Percentiles rank a stretch among this genome's conserved stretches.
These are phyloP conservation scores for Mactromeris polynyma DNA, from an alignment of 2,888 invertebrate genomes.

Conservation along the genomic window DNA sequence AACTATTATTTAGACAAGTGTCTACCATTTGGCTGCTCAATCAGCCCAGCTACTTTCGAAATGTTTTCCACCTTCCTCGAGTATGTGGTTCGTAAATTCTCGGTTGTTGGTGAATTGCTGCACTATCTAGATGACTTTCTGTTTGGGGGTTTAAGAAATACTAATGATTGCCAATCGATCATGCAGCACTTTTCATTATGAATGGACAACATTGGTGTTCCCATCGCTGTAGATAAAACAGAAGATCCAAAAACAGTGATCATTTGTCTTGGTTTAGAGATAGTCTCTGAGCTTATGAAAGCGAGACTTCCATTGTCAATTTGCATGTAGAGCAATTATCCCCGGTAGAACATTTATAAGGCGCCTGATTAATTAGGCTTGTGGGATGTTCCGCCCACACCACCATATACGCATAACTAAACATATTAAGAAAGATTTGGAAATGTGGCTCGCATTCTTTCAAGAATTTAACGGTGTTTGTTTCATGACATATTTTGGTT, in stretches of 20 bases:
- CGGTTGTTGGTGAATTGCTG: background rate
- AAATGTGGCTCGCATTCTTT: slow-evolving; percentile 46
- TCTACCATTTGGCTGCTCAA: slow-evolving; percentile 21
- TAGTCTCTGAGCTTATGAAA: slow-evolving; percentile 45
- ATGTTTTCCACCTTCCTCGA: slow-evolving; percentile 23
- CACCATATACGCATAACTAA: slow-evolving; percentile 32
- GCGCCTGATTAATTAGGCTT: slow-evolving; percentile 37
- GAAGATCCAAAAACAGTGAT: slow-evolving; percentile 42
- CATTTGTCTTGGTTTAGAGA: slow-evolving; percentile 34
- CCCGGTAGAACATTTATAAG: slow-evolving; percentile 53
- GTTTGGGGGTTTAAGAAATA: slow-evolving; percentile 15
- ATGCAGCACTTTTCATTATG: background rate
- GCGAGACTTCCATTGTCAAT: slow-evolving; percentile 28
- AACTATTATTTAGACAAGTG: slow-evolving; percentile 19
- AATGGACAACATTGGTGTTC: slow-evolving; percentile 34
- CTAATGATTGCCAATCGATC: background rate
- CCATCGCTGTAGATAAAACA: slow-evolving; percentile 44
- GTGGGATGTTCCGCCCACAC: slow-evolving; percentile 24
- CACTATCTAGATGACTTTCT: slow-evolving; percentile 57
- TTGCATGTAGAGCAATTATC: slow-evolving; percentile 49
- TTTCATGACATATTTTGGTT: slow-evolving; percentile 47
- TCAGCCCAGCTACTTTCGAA: slow-evolving; percentile 28
- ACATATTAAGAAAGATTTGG: slow-evolving; percentile 36
- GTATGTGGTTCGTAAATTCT: background rate
- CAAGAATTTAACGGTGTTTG: slow-evolving; percentile 1